These are phyloP conservation scores for Petrocephalus microphthalmus DNA, from an alignment of 2,113 vertebrate species.

Conservation along the genomic window DNA sequence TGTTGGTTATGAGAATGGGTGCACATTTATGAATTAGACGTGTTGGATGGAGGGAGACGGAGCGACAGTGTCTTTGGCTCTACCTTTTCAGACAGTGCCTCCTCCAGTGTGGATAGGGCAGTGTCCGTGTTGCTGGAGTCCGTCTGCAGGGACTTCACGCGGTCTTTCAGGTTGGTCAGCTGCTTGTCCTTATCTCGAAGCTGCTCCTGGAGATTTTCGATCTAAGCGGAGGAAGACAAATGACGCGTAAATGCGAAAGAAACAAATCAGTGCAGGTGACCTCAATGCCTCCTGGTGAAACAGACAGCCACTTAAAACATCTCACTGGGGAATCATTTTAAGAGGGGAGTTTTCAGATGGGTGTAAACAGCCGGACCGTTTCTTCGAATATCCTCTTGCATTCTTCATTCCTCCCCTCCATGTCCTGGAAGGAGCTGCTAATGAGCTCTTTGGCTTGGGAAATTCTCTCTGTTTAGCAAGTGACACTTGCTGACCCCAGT, in stretches of 20 bases:
- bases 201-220: slow-evolving; percentile 96
- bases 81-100: slow-evolving; percentile 96
- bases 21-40: not conserved
- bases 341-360: slow-evolving; percentile 11
- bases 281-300: not conserved
- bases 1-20: not conserved
- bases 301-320: slow-evolving; percentile 20
- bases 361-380: slow-evolving; percentile 24
- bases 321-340: slow-evolving; percentile 1
- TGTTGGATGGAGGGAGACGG: not conserved
- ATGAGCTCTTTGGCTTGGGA: slow-evolving; percentile 21
- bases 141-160: slow-evolving; percentile 88
- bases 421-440: not conserved
- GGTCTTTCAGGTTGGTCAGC: slow-evolving; percentile 81
- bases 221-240: slow-evolving; percentile 54
- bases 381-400: slow-evolving; percentile 11
- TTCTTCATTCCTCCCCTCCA: not conserved
- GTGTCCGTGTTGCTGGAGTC: slow-evolving; percentile 97
- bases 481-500: slow-evolving; percentile 31
- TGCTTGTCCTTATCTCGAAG: slow-evolving; percentile 97
- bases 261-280: not conserved
- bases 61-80: not conserved
- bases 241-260: not conserved
- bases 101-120: slow-evolving; percentile 84
- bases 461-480: slow-evolving; percentile 26